These are phyloP conservation scores for Drosophila saltans DNA, from an alignment of 1,140 invertebrate species.

Conservation along the genomic window DNA sequence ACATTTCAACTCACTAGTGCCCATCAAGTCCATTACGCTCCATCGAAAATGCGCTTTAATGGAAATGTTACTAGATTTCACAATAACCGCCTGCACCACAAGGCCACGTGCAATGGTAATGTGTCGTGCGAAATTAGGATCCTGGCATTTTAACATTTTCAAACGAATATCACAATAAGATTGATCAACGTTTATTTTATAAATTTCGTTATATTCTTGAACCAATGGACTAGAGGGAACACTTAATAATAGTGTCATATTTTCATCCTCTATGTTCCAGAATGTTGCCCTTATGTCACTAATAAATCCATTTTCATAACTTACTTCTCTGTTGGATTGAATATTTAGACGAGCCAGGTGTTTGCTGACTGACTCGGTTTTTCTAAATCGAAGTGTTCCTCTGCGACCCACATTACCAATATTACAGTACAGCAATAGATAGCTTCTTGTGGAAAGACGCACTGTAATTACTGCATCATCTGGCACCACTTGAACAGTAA, in stretches of 20 bases:
- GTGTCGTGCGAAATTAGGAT: neutral
- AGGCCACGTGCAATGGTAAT: neutral
- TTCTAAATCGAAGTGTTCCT: neutral
- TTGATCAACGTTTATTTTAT: neutral
- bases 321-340: neutral
- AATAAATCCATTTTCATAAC: constrained; percentile 34
- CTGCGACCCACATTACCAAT: neutral
- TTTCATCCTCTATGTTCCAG: constrained; percentile 23
- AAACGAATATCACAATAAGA: constrained; percentile 7
- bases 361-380: constrained; percentile 8
- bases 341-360: constrained; percentile 7
- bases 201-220: too few species aligned
- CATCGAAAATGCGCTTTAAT: neutral
- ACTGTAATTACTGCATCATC: neutral
- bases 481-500: constrained; percentile 29
- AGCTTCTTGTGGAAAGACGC: constrained; percentile 23
- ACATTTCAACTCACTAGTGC: constrained; percentile 24
- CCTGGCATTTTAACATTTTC: constrained; percentile 4
- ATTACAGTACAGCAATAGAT: constrained; percentile 31
- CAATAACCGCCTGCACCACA: neutral
- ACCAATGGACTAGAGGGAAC: too few species aligned
- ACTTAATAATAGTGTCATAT: too few species aligned
- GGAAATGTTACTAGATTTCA: constrained; percentile 11
- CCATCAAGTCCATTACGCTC: constrained; percentile 20
- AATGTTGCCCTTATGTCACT: constrained; percentile 34